Evolutionary conservation across 1,140 invertebrate species (phyloP), one percentile per base, ranked within the genome.

Genomic region (Parasteatoda tepidariorum): DNA sequence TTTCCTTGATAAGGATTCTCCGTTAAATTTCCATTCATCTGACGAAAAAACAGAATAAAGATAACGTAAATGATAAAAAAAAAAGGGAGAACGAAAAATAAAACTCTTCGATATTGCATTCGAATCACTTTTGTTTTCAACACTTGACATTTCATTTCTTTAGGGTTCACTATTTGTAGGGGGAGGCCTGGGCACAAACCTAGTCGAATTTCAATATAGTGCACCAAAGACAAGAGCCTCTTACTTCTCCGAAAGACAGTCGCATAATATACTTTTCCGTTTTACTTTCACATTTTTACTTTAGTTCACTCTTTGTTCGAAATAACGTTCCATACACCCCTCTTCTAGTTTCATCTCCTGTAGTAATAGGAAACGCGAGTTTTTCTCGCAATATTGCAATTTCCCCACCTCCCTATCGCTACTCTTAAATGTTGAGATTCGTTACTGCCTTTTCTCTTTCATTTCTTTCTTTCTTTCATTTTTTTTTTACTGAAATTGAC

Each of bases 131-230:
- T 73, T 73, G 70, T 73, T 73, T 57, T 73, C 70, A 57, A 57
- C 70, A 73, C 70, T 73, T 73, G 70, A 73, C 70, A 73, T 73
- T 73, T 73, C 70, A 73, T 73, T 73, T 73, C 70, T 73, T 30
- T 30, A 26, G 54, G 54, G 70, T 59, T 54, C 48, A 57, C 70
- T 73, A 73, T 73, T 73, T 57, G 70, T 48, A 4, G 38, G 38
- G 38, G 18, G 38, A 18, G 38, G 38, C 9, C 9, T 48, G 9
- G 38, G 38, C 4, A 13, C 9, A 48, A 61, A n/a, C 70, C 22
- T 73, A 73, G 70, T 73, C 70, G 48, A 73, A 73, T 73, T 73
- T 73, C 70, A 73, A 73, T 73, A 73, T 73, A 55, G 24, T 73
- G 70, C 28, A 73, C 9, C 9, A 9, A 13, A 9, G 48, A 73